Base-by-base conservation (phyloP, 1,140 invertebrate genomes). In the Bombus haemorrhoidalis region DNA sequence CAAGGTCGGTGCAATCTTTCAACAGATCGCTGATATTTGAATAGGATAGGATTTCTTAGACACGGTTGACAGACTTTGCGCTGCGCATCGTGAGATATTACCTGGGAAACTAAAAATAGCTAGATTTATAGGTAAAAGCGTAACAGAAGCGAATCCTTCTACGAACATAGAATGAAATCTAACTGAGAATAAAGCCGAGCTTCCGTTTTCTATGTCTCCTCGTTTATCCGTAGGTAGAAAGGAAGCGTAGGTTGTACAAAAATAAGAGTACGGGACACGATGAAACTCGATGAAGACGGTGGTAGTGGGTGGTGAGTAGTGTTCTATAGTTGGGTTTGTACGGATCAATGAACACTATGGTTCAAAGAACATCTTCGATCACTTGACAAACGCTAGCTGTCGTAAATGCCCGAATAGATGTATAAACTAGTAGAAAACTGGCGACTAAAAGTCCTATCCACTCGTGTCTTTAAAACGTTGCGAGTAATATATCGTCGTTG, bases 1-100 rank as follows among this genome's bases (percentile, higher is more conserved):
- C 68, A 74, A 82, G 57, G 80, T 82, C 57, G 53, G n/a, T 34
- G 1, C 32, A 22, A 73, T 73, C 71, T n/a, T 32, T 43, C 25
- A 13, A 73, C 9, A 15, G 12, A 43, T 73, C 39, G 72, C 59
- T 13, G 59, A 62, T 62, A 12, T 1, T n/a, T 13, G 4, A 12
- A 12, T 62, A 28, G 37, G 68, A 71, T 37, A 39, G 25, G 5
- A 25, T 37, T 71, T 28, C 32, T 71, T 71, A 3, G 69, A 37
- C 34, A 72, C 69, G 69, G n/a, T 28, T 15, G 25, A 22, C 12
- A 13, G 37, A 41, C 37, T 37, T 13, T 37, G 28, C 57, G 25
- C n/a, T 32, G 28, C n/a, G 3, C 37, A 64, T 5, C 6, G 18
- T 15, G 53, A 59, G 18, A 9, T 39, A 34, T 57, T 34, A 2